Percentiles rank a stretch among this genome's conserved stretches.
Evolutionary conservation across 2,888 invertebrate species (phyloP).

Genomic region (Scaptodrosophila latifasciaeformis): DNA sequence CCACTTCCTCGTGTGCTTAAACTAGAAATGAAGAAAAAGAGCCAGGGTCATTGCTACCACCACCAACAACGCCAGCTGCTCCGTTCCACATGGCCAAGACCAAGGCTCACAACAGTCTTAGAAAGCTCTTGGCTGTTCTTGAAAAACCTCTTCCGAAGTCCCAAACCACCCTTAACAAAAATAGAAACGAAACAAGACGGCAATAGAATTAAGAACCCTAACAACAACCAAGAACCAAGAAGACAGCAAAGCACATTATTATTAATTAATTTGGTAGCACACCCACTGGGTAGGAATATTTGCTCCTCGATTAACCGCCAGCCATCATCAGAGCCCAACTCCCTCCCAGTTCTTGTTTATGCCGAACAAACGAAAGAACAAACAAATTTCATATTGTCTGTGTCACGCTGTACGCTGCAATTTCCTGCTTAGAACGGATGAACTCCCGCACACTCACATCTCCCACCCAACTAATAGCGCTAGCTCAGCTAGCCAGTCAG

Average conservation of each 20-base stretch:
- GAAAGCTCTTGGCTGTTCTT: no score
- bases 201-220: background rate
- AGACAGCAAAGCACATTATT: slow-evolving; percentile 44
- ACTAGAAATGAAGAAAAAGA: no score
- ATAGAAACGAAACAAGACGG: no score
- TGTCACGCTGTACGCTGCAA: slow-evolving; percentile 44
- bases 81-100: background rate
- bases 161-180: no score
- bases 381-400: no score
- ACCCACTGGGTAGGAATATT: slow-evolving; percentile 25
- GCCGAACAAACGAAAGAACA: no score
- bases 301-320: slow-evolving; percentile 22
- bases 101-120: no score
- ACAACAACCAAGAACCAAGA: background rate
- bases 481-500: slow-evolving; percentile 62
- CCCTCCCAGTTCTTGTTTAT: no score
- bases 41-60: no score
- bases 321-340: slow-evolving; percentile 39
- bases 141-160: no score
- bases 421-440: slow-evolving; percentile 42
- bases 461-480: slow-evolving; percentile 25
- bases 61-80: background rate
- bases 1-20: no score
- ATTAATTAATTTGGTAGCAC: slow-evolving; percentile 57
- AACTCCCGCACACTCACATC: background rate